Evolutionary conservation across 1,140 invertebrate genomes (phyloP).

Genomic region (Bombus soroeensis): DNA sequence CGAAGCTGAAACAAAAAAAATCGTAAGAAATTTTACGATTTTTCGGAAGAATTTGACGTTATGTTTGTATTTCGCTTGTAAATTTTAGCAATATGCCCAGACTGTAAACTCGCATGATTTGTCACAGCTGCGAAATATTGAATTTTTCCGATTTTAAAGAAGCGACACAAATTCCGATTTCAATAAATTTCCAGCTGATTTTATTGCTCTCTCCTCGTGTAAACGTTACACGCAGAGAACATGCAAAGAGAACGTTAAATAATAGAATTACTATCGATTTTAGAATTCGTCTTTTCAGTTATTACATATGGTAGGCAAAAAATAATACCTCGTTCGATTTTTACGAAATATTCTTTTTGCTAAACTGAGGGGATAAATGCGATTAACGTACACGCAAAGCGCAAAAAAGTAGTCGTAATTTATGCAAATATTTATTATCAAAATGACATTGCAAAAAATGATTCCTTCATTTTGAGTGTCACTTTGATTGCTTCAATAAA

Average conservation of each 20-base stretch:
- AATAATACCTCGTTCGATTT: no score
- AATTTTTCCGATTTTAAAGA: neutral
- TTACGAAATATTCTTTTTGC: no score
- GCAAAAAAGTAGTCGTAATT: no score
- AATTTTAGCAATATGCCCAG: neutral
- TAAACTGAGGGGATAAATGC: no score
- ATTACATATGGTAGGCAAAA: neutral
- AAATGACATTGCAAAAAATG: no score
- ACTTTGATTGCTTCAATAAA: no score
- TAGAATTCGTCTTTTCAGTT: neutral
- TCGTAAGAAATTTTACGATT: neutral
- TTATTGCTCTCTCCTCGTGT: neutral
- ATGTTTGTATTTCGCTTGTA: neutral
- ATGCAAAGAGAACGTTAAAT: neutral
- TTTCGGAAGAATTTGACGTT: neutral
- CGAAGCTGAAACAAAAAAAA: no score
- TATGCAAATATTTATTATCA: no score
- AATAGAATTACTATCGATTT: neutral
- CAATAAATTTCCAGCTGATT: neutral
- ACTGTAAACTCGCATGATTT: constrained; percentile 18
- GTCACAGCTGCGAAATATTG: neutral
- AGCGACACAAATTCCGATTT: neutral
- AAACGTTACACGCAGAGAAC: neutral
- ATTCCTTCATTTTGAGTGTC: no score
- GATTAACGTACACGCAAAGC: no score